phyloP scores from a whole-genome alignment of 2,888 invertebrate genomes.

The Eledona agricola region DNA sequence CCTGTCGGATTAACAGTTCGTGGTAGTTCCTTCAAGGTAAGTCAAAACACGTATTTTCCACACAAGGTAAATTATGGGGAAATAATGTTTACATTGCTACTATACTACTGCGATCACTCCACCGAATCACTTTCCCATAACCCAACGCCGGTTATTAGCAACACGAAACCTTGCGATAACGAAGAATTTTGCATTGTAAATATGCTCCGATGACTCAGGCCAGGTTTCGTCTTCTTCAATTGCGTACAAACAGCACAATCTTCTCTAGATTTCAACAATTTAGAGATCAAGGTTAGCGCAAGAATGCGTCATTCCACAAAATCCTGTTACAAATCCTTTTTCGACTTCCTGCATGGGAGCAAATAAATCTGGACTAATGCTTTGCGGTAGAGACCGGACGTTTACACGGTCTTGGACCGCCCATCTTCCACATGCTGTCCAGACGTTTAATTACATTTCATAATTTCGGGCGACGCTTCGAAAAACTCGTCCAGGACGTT shows the following conservation, averaged over 20 bases:
- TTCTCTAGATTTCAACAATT: constrained; percentile 7
- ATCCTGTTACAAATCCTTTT: constrained; percentile 14
- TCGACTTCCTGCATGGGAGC: constrained; percentile 26
- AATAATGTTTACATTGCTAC: too few relatives aligned
- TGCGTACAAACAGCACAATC: too few relatives aligned
- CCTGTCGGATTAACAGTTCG: too few relatives aligned
- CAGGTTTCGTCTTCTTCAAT: constrained; percentile 13
- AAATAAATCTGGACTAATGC: constrained; percentile 39
- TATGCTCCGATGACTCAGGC: constrained; percentile 16
- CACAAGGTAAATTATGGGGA: too few relatives aligned
- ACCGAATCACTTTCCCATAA: constrained; percentile 20
- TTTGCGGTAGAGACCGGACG: constrained; percentile 41
- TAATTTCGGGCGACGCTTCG: too few relatives aligned
- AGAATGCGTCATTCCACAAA: constrained; percentile 12
- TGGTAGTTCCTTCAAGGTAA: too few relatives aligned
- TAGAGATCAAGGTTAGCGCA: constrained; percentile 16
- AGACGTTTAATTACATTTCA: constrained; percentile 4
- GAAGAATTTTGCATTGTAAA: constrained; percentile 30
- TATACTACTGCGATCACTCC: too few relatives aligned
- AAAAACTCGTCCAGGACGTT: constrained; percentile 16
- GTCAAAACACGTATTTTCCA: too few relatives aligned
- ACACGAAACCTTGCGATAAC: constrained; percentile 27
- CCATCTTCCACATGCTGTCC: constrained; percentile 29
- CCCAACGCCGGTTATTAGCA: constrained; percentile 17
- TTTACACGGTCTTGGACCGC: constrained; percentile 36